Evolutionary conservation across 1,140 invertebrate species (phyloP), one percentile per base, ranked within the genome.

Genomic region (Venturia canescens): DNA sequence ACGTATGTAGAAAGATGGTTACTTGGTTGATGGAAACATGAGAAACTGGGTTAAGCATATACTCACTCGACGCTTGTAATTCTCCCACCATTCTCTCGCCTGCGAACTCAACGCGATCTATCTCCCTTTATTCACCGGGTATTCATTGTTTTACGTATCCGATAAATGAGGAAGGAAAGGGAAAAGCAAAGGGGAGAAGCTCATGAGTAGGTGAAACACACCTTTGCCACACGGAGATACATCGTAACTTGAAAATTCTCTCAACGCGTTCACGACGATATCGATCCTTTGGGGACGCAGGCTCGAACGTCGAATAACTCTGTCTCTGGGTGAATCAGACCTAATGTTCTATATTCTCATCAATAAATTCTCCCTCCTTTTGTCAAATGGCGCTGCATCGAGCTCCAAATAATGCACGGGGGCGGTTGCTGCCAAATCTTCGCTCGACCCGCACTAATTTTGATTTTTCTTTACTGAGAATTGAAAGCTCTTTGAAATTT

Each of bases 11-110:
- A 4, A 48, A 71, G 69, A 71, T 71, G 34, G 4, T 71, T 23
- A 44, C 18, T n/a, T 48, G 31, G 34, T 23, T 44, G 69, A 71
- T 71, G 48, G 69, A 71, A 71, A 71, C 69, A 71, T 38, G 69
- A 34, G 34, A 44, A 71, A 71, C 69, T 71, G 69, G 69, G 69
- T 71, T 71, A 71, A 71, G 69, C 69, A 71, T 44, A 71, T 71
- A 44, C 23, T 71, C 69, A 23, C 69, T 63, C 60, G 27, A 13
- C 60, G 11, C 60, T 26, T 23, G 16, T 26, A 7, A 26, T 44
- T 44, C 11, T 44, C 38, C 13, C 69, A 38, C 69, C 7, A 44
- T 44, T n/a, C 31, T 71, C 34, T 48, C 15, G 48, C 11, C 34
- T 13, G 69, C n/a, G 27, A 71, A 48, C 69, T 26, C 69, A n/a